Base-by-base conservation (phyloP, 2,113 vertebrate species). In the Limnothrissa miodon region DNA sequence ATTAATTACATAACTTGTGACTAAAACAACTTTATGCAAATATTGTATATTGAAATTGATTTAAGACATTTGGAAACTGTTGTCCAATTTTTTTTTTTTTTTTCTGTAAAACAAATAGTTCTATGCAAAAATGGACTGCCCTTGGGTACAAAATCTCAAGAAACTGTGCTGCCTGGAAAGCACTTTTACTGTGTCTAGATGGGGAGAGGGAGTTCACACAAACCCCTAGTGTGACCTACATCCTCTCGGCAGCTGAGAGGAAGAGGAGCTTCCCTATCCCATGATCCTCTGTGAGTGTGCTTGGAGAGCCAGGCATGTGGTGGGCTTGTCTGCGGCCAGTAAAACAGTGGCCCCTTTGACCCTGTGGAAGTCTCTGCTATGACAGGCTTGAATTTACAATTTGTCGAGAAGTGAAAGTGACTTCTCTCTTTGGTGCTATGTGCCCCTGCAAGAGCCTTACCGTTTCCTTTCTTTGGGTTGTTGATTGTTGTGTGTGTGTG, bases 281-380 rank as follows among this genome's bases (percentile, higher is more conserved):
- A 80, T 33, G 87, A 78, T 66, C 74, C 80, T 13, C 4, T 56
- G 4, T 23, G 51, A 21, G 51, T 23, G 51, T 56, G 51, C 19
- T 21, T 1, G 51, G 51, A 56, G 51, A 56, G 51, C 19, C 4
- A 56, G 51, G 19, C 10, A 79, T 81, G 82, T 79, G 36, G 45
- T 39, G 88, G 17, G 86, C 85, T 51, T 80, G 84, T 85, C 78
- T 66, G 11, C 13, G 74, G 78, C 83, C 79, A 80, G 78, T 90
- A 89, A 89, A 90, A 88, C 85, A 85, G 83, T 78, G 86, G 74
- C 86, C 84, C 82, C 84, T 83, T 81, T 88, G 85, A 90, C 86
- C 87, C 81, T 78, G 83, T 86, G 89, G 86, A 89, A 83, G 88
- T 84, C 86, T 7, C 81, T 87, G 66, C 86, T 83, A 83, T 56